A percentile compares a stretch with the other conserved stretches of the same genome.
Conservation (phyloP, 2,888 invertebrate species). For the Exephanes ischioxanthus region DNA sequence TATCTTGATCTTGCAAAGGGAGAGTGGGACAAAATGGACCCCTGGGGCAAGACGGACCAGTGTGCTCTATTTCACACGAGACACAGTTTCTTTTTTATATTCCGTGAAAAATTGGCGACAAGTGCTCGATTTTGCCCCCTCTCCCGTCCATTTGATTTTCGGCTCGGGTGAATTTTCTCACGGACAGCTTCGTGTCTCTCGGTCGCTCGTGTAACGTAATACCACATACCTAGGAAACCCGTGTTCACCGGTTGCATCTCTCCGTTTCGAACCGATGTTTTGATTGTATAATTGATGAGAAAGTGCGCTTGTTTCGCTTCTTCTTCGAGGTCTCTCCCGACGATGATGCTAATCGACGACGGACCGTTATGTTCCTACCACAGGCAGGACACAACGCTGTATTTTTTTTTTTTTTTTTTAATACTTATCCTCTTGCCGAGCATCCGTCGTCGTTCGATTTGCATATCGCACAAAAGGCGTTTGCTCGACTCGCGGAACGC, state of each 20-base stretch:
- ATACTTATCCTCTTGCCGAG: constrained; percentile 18
- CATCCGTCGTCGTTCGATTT: constrained; percentile 54
- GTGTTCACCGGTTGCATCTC: background rate
- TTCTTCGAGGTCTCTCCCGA: constrained; percentile 43
- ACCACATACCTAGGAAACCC: background rate
- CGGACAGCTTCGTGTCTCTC: too few species aligned
- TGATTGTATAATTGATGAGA: constrained; percentile 60
- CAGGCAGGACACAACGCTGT: constrained; percentile 22
- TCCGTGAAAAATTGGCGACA: too few species aligned
- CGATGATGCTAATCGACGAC: constrained; percentile 64
- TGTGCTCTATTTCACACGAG: too few species aligned
- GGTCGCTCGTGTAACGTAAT: background rate
- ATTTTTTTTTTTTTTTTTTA: constrained; percentile 26
- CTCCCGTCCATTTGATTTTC: too few species aligned
- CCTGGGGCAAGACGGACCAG: too few species aligned
- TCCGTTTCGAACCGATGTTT: background rate
- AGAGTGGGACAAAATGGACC: too few species aligned
- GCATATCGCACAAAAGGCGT: constrained; percentile 62
- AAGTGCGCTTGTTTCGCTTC: constrained; percentile 48
- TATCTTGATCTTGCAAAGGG: too few species aligned
- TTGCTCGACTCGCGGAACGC: constrained; percentile 19
- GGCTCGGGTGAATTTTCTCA: too few species aligned
- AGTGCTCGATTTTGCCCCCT: too few species aligned
- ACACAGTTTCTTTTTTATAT: too few species aligned
- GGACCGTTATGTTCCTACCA: constrained; percentile 60